Base-by-base conservation (phyloP, 2,113 vertebrate genomes). In the Craseonycteris thonglongyai region DNA sequence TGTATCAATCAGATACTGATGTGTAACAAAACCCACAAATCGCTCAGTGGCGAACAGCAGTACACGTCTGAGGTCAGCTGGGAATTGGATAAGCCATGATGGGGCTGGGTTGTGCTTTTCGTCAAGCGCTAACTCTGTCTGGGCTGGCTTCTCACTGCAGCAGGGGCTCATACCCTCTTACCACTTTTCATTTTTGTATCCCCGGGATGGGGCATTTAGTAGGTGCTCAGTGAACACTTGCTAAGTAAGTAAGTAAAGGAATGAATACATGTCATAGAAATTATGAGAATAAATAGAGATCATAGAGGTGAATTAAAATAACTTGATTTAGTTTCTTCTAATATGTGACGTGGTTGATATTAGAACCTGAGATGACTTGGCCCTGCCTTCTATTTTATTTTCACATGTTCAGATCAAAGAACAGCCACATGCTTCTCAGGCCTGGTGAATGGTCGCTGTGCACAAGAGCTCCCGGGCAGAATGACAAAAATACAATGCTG, bases 401-500 rank as follows among this genome's bases (percentile, higher is more conserved):
- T 72, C 19, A 10, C 16, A 6, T 78, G 47, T 87, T 88, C 98
- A 99, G 99, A 99, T 98, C 99, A 99, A 96, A 98, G 99, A 0
- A 96, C 98, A 5, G 99, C 99, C 7, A 99, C 99, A 0, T 99
- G 99, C 95, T 99, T 99, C 98, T 99, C 99, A 0, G 98, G 99
- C 6, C 98, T 99, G 96, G 98, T 99, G 26, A 99, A 98, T 0
- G 99, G 99, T 0, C 99, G 99, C 87, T 99, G 99, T 33, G 99
- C 99, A 0, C 99, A 98, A 1, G 99, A 99, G 93, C 97, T 99
- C 22, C 99, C 97, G 0, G 99, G 99, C 40, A 99, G 99, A 95
- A 99, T 98, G 98, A 99, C 99, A 45, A 99, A 99, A 97, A 99
- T 98, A 98, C 99, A 99, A 80, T 99, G 99, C 94, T 99, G 99